Evolutionary conservation across 2,113 vertebrate species (phyloP), one percentile per base, ranked within the genome.

Genomic region (Leuciscus idus): DNA sequence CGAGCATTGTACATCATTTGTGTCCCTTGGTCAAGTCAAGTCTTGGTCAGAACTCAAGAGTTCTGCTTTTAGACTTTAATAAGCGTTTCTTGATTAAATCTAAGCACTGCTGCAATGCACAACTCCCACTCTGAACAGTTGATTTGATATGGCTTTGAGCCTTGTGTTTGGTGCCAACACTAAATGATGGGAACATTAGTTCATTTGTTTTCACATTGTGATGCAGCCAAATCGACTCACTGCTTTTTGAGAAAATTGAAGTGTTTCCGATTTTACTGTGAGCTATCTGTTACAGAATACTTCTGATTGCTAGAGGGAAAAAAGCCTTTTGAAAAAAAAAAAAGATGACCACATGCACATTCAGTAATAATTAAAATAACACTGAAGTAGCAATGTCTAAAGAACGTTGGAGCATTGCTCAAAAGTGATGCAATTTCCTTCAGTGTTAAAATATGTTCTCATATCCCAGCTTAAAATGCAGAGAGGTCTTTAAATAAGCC

Each of bases 11-110:
- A 88, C 84, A 84, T 50, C 84, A 62, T 26, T 23, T 36, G 7
- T 4, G 88, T 89, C 86, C 81, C 81, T 19, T 21, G 55, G 17
- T 21, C 55, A 57, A 83, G 66, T 9, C 77, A 57, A 83, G 30
- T 81, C 39, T 85, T 23, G 55, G 30, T 80, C 33, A 59, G 75
- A 83, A 74, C 87, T 88, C 73, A 9, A 9, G 55, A 57, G 59
- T 5, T 8, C 33, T 55, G 55, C 36, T 87, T 55, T 55, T 39
- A 68, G 84, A 84, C 86, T 87, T 86, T 57, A 62, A 70, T 80
- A 86, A 89, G 23, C 1, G 12, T 64, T 86, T 61, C 85, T 72
- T 84, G 75, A 92, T 90, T 61, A 74, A 68, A 81, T 83, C 75
- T 66, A 84, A 57, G 74, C 30, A 80, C 46, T 68, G 62, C 50